Evolutionary conservation across 2,113 vertebrate species (phyloP).

Genomic region (Gnathonemus echidnorhynchus): DNA sequence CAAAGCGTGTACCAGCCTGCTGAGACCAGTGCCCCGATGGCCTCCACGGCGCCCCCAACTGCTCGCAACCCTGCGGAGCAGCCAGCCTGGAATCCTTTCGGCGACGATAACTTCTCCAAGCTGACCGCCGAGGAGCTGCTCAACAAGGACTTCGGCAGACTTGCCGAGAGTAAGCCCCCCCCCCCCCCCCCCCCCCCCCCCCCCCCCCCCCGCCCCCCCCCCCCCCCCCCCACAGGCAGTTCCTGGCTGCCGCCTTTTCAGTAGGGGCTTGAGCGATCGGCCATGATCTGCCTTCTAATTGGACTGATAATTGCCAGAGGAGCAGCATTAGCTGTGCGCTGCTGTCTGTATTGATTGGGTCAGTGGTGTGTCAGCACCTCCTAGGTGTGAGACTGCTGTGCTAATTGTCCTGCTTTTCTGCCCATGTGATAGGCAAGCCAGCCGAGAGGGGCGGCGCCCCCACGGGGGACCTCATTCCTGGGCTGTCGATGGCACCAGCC

Average conservation of each 20-base stretch:
- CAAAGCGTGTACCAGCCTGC: constrained; percentile 61
- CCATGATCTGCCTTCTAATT: background rate
- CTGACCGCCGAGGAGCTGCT: constrained; percentile 94
- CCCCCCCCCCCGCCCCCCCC: background rate
- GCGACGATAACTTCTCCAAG: constrained; percentile 96
- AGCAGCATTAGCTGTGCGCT: background rate
- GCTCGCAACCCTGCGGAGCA: constrained; percentile 46
- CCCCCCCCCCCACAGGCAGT: background rate
- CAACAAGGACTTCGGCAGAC: constrained; percentile 95
- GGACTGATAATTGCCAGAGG: background rate
- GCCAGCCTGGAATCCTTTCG: constrained; percentile 90
- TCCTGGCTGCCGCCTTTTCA: background rate
- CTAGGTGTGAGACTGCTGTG: background rate
- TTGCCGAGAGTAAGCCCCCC: constrained; percentile 72
- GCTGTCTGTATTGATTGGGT: background rate
- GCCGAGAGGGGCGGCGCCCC: constrained; percentile 69
- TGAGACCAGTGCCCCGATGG: constrained; percentile 27
- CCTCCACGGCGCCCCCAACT: constrained; percentile 14
- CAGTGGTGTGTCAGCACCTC: background rate
- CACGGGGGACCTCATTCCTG: constrained; percentile 74
- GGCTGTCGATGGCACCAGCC: constrained; percentile 56
- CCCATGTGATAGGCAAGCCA: constrained; percentile 58
- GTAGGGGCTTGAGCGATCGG: too few relatives aligned
- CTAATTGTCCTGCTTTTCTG: constrained; percentile 22
- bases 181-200: background rate